Base-by-base conservation (phyloP, 2,113 vertebrate species). In the Apus apus region DNA sequence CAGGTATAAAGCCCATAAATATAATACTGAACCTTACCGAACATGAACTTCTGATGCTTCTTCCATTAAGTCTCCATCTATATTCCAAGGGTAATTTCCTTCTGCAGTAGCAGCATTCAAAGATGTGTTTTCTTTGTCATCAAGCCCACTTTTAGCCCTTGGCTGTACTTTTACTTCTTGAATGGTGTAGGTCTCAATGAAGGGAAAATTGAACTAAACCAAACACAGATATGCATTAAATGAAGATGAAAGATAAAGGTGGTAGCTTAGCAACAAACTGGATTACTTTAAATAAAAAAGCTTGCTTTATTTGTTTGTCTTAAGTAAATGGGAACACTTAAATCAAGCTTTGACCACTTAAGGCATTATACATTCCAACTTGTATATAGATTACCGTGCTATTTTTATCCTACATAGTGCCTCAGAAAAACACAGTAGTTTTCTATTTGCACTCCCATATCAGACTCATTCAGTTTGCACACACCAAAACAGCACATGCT, bases 61-160 rank as follows among this genome's bases (percentile, higher is more conserved):
- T 95, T 98, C 96, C 96, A 98, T 93, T 95, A 99, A 97, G 79
- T 99, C 98, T 36, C 99, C 98, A 64, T 99, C 98, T 82, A 99
- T 96, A 86, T 99, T 99, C 98, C 98, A 99, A 67, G 98, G 98
- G 64, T 96, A 97, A 60, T n/a, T 95, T 27, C 90, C 96, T 96
- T 98, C 98, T 46, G 91, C 91, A 76, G 96, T 84, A 95, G 91
- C 85, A 85, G 92, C 57, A 27, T 72, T 90, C 36, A 46, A 67
- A 66, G 73, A 82, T 1, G 25, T 87, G 56, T 94, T 92, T 27
- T 97, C 94, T 70, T 97, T 94, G 48, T 66, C 91, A 45, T 83
- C 94, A 20, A 61, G 78, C 56, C 73, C 72, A 30, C 32, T 93
- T 57, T 45, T 87, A 72, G 51, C 94, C 53, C 32, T 94, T 15